Percentiles rank a stretch among this genome's conserved stretches.
phyloP scores from a whole-genome alignment of 2,113 vertebrate species.

The Pygoscelis antarcticus region DNA sequence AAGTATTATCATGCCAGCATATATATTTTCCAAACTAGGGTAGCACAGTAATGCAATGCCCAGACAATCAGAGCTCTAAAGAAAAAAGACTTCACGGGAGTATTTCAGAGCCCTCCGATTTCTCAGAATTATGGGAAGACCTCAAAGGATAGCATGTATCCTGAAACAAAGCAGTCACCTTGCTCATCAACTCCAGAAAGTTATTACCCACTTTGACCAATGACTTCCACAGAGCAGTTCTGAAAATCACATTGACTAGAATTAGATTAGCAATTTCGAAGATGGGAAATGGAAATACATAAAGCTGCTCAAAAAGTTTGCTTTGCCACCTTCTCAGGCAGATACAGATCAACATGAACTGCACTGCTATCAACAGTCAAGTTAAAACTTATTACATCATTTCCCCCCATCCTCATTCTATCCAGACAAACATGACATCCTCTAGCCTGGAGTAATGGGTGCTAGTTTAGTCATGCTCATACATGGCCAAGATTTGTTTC shows the following conservation, averaged over 20 bases:
- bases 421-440: neutral
- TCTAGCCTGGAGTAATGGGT: neutral
- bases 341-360: neutral
- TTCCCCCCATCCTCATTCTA: neutral
- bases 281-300: neutral
- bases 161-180: neutral
- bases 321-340: neutral
- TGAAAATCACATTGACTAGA: neutral
- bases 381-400: neutral
- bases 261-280: neutral
- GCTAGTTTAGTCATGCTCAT: constrained; percentile 3
- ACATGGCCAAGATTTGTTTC: neutral
- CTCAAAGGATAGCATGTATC: neutral
- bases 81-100: neutral
- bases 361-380: neutral
- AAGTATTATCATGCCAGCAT: neutral
- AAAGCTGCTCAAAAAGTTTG: neutral
- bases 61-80: neutral
- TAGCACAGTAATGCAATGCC: neutral
- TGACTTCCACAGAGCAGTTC: neutral
- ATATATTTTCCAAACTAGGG: neutral
- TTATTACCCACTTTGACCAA: neutral
- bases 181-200: neutral
- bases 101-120: neutral
- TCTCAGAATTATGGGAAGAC: neutral